phyloP scores from a whole-genome alignment of 2,888 invertebrate species.

The Mythimna loreyi region DNA sequence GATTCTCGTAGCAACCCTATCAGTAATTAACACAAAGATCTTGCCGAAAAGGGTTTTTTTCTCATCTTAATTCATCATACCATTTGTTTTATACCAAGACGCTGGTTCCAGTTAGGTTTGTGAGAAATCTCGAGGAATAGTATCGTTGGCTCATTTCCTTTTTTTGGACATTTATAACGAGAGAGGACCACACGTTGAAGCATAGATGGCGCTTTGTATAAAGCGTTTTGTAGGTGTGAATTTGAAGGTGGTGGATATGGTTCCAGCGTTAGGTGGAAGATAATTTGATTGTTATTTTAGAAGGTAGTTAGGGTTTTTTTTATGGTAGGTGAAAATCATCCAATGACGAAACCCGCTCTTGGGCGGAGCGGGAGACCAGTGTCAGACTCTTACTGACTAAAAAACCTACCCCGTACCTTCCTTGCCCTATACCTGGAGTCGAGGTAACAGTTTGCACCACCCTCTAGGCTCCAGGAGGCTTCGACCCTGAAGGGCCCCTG shows the following conservation, averaged over 20 bases:
- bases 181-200: slow-evolving; percentile 42
- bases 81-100: slow-evolving; percentile 82
- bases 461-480: no score
- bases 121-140: slow-evolving; percentile 75
- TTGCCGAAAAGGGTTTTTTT: slow-evolving; percentile 86
- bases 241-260: neutral
- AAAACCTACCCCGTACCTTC: no score
- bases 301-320: neutral
- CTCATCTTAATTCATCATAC: slow-evolving; percentile 74
- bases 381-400: no score
- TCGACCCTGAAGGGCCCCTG: no score
- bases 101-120: slow-evolving; percentile 72
- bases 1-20: slow-evolving; percentile 51
- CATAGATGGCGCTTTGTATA: slow-evolving; percentile 20
- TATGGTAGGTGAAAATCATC: no score
- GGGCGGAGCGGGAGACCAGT: no score
- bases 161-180: slow-evolving; percentile 51
- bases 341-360: no score
- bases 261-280: neutral
- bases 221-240: slow-evolving; percentile 5
- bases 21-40: slow-evolving; percentile 88
- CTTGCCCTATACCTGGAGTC: no score
- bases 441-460: no score
- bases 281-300: neutral
- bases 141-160: slow-evolving; percentile 62